These are phyloP conservation scores for Thinocorus orbignyianus DNA, from an alignment of 2,113 vertebrate species.

Conservation along the genomic window DNA sequence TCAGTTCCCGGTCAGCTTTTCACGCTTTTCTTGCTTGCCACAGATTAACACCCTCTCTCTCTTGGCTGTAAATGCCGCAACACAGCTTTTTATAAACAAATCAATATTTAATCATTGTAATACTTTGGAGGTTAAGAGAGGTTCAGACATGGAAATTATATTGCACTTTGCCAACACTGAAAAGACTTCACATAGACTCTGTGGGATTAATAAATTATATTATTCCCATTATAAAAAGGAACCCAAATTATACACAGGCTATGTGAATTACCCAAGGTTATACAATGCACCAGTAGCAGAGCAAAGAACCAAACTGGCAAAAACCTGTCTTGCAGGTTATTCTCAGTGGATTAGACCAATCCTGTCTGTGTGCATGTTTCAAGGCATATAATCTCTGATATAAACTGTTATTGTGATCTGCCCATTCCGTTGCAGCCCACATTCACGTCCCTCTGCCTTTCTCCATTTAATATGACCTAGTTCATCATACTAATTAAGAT, in stretches of 20 bases:
- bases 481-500: neutral
- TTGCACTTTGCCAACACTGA: neutral
- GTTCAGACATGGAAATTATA: constrained; percentile 40
- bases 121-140: constrained; percentile 53
- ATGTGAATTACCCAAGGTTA: neutral
- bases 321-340: neutral
- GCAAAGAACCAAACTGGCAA: neutral
- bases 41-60: neutral
- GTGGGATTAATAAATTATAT: constrained; percentile 33
- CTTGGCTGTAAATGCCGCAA: neutral
- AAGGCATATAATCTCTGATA: neutral
- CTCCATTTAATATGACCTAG: neutral
- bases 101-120: constrained; percentile 64
- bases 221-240: neutral
- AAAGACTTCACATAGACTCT: neutral
- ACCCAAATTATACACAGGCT: neutral
- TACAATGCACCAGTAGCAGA: neutral
- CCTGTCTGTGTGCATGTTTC: neutral
- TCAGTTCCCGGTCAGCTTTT: neutral
- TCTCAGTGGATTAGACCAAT: neutral
- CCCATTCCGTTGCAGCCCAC: neutral
- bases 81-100: constrained; percentile 46
- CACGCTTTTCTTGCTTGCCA: neutral
- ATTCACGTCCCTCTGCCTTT: neutral
- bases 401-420: neutral